Evolutionary conservation across 2,113 vertebrate species (phyloP), one percentile per base, ranked within the genome.

Genomic region (Heterotilapia buettikoferi): DNA sequence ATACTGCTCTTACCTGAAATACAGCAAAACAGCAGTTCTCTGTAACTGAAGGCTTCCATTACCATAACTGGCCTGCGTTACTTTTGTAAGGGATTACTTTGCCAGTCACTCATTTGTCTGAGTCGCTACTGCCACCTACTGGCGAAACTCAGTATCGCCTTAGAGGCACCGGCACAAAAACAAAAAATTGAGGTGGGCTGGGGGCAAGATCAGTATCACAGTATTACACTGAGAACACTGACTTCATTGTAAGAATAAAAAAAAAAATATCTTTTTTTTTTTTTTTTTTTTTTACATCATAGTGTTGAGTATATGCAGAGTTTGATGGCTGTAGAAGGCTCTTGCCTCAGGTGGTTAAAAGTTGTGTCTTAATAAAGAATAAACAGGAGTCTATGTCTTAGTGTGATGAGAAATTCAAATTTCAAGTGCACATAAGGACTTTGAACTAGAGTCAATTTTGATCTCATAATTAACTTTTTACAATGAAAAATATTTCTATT

Each of bases 401-500:
- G 50, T n/a, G 50, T 53, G 50, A 53, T 53, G 50, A 53, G 50
- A 53, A 56, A 57, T 57, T 57, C 12, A 57, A 57, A 57, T 26
- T 31, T 31, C 24, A 57, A 14, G 24, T 26, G 13, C 54, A 57
- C 54, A 26, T 57, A 26, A 57, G 54, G 24, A 26, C 54, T 57
- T 57, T 57, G 24, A 57, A 57, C 54, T 26, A 26, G 12, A 57
- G 54, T 57, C 12, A 57, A 57, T 57, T 57, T 26, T 57, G 54
- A 57, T 57, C 26, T 57, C 6, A 57, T 57, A 8, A 26, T 57
- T 57, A 57, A 57, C 54, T 57, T 57, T 57, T 57, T 57, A 14
- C 54, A 8, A 33, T 63, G 16, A 63, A 63, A 63, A 63, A 63
- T 63, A 63, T 63, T 63, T 63, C 33, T 63, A 63, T 63, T 63